Evolutionary conservation across 2,888 invertebrate genomes (phyloP).

Genomic region (Poecilus cupreus): DNA sequence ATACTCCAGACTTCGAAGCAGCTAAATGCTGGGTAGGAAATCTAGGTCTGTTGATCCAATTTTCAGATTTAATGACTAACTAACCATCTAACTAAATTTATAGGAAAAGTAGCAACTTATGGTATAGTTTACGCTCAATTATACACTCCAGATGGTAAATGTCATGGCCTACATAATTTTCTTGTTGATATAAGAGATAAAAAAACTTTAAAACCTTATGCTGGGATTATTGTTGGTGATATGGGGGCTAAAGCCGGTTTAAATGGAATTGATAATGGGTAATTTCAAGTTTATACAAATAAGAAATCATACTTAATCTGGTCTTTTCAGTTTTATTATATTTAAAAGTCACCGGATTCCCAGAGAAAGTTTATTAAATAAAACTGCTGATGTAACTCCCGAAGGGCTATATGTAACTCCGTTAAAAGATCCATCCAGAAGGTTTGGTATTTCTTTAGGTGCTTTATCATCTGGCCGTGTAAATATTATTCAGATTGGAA

Average conservation of each 20-base stretch:
- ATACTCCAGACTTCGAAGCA: constrained; percentile 86
- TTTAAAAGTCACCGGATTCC: constrained; percentile 89
- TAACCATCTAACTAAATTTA: too few relatives aligned
- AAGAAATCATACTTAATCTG: neutral
- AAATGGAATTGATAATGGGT: constrained; percentile 97
- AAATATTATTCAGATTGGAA: constrained; percentile 80
- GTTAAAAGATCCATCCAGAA: constrained; percentile 87
- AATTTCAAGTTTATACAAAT: constrained; percentile 36
- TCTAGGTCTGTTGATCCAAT: constrained; percentile 75
- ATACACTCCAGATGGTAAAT: constrained; percentile 83
- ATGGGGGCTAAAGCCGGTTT: constrained; percentile 94
- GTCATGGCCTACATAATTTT: constrained; percentile 92
- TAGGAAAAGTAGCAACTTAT: constrained; percentile 89
- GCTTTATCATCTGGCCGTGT: constrained; percentile 89
- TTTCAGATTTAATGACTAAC: too few relatives aligned
- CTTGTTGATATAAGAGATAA: constrained; percentile 90
- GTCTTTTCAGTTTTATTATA: constrained; percentile 78
- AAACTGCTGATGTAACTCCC: constrained; percentile 88
- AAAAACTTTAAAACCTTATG: constrained; percentile 80
- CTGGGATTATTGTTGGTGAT: constrained; percentile 92
- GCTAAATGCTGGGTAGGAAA: constrained; percentile 91
- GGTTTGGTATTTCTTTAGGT: constrained; percentile 90
- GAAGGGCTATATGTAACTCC: constrained; percentile 88
- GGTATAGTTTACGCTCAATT: constrained; percentile 92
- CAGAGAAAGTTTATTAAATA: constrained; percentile 86